Evolutionary conservation across 2,797 vertebrate genomes (phyloP).

Genomic region (Chelonia mydas): DNA sequence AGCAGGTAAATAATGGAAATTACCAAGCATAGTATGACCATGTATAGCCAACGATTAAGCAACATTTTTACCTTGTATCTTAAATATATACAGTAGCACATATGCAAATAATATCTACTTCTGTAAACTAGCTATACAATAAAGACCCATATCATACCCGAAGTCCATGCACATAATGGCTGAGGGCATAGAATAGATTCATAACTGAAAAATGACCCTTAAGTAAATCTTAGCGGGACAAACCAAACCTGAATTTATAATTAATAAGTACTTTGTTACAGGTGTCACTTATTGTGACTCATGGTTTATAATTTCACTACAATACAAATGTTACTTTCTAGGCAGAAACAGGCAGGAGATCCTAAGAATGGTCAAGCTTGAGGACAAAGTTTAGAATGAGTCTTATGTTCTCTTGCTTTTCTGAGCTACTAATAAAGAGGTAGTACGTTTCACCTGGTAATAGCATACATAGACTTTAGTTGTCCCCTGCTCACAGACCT

Average conservation of each 20-base stretch:
- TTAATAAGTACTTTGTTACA: neutral
- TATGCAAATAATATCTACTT: neutral
- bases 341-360: neutral
- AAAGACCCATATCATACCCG: neutral
- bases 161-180: fast-evolving
- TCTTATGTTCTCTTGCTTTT: neutral
- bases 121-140: neutral
- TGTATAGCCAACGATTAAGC: neutral
- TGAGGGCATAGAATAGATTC: neutral
- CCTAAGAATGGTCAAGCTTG: neutral
- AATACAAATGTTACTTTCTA: neutral
- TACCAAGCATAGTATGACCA: neutral
- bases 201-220: neutral
- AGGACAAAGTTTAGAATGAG: neutral
- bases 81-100: neutral
- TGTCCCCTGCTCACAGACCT: slow-evolving; percentile 12
- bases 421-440: slow-evolving; percentile 1
- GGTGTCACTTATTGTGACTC: neutral
- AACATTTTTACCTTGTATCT: neutral
- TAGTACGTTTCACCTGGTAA: slow-evolving; percentile 28
- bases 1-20: neutral
- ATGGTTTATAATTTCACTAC: neutral
- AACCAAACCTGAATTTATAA: neutral
- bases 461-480: slow-evolving; percentile 26
- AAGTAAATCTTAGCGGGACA: slow-evolving; percentile 5